Base-by-base conservation (phyloP, 2,888 invertebrate genomes). In the Epiperipatus broadwayi region DNA sequence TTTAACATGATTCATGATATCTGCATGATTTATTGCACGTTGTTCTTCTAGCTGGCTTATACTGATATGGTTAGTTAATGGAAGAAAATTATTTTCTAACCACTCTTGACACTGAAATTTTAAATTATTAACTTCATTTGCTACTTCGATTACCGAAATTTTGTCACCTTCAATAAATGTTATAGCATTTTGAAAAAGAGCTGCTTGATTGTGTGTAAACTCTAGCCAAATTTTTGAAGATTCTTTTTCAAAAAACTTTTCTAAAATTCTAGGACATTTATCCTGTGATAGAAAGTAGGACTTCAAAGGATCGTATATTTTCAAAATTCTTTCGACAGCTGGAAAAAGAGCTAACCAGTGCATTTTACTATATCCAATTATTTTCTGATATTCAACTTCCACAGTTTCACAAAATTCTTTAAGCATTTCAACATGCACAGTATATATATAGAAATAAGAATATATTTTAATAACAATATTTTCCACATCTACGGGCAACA, bases 361-460 rank as follows among this genome's bases (percentile, higher is more conserved):
- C 16, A 48, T 51, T 35, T 48, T 50, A 31, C 46, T 46, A 40
- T 52, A 45, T 14, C 44, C 41, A 16, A 52, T 34, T 16, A 53
- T 25, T 37, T 45, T 48, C 44, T 45, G 45, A 42, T 51, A 53
- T 35, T 51, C 47, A 14, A 49, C 45, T 19, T 49, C 48, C 37
- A 47, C 51, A 37, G 40, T 45, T 27, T 52, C 47, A 43, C 53
- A 56, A 46, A 56, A 54, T 40, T 48, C 44, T 48, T 55, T 55
- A 15, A 56, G 39, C 32, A 33, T 36, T 40, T 46, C 48, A 18
- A 51, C 51, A 32, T 53, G 41, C 16, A 55, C 51, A 15, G 53
- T 57, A 41, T 50, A 57, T 35, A 50, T 53, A 37, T 50, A 44
- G 42, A 58, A 56, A 48, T 53, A 47, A 21, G 44, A 46, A 44